Evolutionary conservation across 2,888 invertebrate species (phyloP), one percentile per base, ranked within the genome.

Genomic region (Amphipoea oculea): DNA sequence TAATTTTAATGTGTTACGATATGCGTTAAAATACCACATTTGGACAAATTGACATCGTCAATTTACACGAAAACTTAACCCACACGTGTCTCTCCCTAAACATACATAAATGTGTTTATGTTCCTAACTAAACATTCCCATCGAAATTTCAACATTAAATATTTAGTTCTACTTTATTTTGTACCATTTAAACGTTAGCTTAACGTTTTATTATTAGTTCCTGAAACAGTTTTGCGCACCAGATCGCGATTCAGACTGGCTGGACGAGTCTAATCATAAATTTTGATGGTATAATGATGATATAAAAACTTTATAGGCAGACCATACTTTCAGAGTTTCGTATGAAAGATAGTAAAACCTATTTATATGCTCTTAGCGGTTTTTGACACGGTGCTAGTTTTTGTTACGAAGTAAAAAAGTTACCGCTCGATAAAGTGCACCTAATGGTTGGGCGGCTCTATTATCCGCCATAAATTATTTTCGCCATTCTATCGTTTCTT

Each of bases 291-390:
- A 83, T 87, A 90, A 91, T 91, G 91, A 90, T 89, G 85, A 90
- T 85, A 90, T 91, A 90, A 91, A 89, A 91, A 87, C 86, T 91
- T 91, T 90, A 91, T 90, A 86, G 86, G 86, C 82, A 84, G 78
- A 82, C 84, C 84, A 85, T 87, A 85, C 86, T 89, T 88, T 76
- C 76, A 86, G 78, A 68, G 85, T 82, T 86, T 82, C 78, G 57
- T 86, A 83, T 81, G 82, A 84, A 82, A 84, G 81, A 84, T 81
- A 86, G 81, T 89, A 86, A 90, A 90, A 83, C 78, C 86, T 88
- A 87, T 88, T 88, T 86, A 82, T 87, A 89, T 73, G 63, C 69
- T 87, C 79, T 82, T 86, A 89, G 86, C 77, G 84, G 81, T 81
- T 87, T 78, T 76, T 48, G 63, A 79, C 69, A 42, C 69, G 65